A percentile compares a stretch with the other conserved stretches of the same genome.
Conservation (phyloP, 2,888 invertebrate species). For the Formica aserva region DNA sequence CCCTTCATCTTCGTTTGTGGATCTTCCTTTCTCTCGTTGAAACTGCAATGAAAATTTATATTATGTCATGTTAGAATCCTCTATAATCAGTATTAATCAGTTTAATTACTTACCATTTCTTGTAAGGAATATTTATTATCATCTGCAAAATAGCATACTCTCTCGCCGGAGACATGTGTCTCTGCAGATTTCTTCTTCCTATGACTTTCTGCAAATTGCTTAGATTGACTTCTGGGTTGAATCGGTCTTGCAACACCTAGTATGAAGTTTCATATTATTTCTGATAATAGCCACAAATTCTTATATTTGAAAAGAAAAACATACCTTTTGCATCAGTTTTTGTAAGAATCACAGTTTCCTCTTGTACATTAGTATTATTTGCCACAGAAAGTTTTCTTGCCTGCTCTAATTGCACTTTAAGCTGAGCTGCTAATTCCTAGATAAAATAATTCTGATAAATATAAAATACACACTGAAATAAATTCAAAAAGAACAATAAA, state of each 20-base stretch:
- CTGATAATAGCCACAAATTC: neutral
- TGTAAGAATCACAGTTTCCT: slow-evolving; percentile 88
- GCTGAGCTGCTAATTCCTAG: slow-evolving; percentile 88
- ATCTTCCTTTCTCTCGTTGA: slow-evolving; percentile 92
- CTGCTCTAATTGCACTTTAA: slow-evolving; percentile 91
- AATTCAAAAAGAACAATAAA: neutral
- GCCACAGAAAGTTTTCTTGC: slow-evolving; percentile 87
- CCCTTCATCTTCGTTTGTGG: slow-evolving; percentile 92
- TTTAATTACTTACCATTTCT: slow-evolving; percentile 89
- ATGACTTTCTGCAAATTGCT: slow-evolving; percentile 84
- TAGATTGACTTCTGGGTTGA: slow-evolving; percentile 81
- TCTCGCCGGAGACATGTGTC: slow-evolving; percentile 90
- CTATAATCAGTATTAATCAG: neutral
- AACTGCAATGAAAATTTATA: slow-evolving; percentile 87
- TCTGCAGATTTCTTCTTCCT: slow-evolving; percentile 88
- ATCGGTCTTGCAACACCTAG: slow-evolving; percentile 90
- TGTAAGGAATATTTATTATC: slow-evolving; percentile 95
- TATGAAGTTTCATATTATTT: neutral
- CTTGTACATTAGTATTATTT: slow-evolving; percentile 42
- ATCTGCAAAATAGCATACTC: slow-evolving; percentile 94
- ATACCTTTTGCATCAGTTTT: slow-evolving; percentile 88
- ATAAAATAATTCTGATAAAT: slow-evolving; percentile 17
- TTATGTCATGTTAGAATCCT: neutral
- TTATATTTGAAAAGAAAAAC: neutral
- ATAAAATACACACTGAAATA: neutral